Evolutionary conservation across 2,113 vertebrate genomes (phyloP), one percentile per base, ranked within the genome.

Genomic region (Porphyrio hochstetteri): DNA sequence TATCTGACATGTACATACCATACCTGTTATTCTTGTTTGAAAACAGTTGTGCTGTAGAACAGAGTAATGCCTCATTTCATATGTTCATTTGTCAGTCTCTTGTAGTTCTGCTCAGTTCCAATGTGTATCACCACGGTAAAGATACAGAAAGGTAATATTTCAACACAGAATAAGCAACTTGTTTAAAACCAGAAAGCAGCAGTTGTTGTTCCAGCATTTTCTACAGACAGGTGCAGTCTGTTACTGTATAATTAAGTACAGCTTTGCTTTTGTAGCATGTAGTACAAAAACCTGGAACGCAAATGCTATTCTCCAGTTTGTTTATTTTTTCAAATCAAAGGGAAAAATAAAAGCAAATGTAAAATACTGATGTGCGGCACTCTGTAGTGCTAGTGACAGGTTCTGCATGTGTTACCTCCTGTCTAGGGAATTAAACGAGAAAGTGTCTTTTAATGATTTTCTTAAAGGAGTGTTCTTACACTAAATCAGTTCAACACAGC

Each of bases 151-250:
- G 64, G 71, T 90, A 52, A 3, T 67, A 23, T 25, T 79, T 82
- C 92, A 79, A 20, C 59, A 48, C 2, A 71, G 75, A 78, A 11
- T 14, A 80, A 84, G 71, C 29, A 63, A 56, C 67, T 75, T 90
- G 48, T 79, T 85, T 84, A 60, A 78, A 86, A 88, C 35, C 50
- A 91, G 92, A 89, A 91, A 93, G 88, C 93, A 95, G 93, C 90
- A 85, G 44, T 89, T 91, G 75, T 88, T 86, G 31, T 78, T 92
- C 52, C 64, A 78, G 68, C 52, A 36, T 81, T 81, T 92, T 78
- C 90, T 75, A 31, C 5, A 69, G 90, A 60, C 71, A 93, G 78
- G 68, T 77, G 69, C 82, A 24, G 81, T 89, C 82, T 46, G 57
- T 88, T 77, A 69, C 77, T 90, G 24, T 35, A 48, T 68, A 52